Percentiles rank a stretch among this genome's conserved stretches.
These are phyloP conservation scores for Dicentrarchus labrax DNA, from an alignment of 2,113 vertebrate genomes.

Conservation along the genomic window DNA sequence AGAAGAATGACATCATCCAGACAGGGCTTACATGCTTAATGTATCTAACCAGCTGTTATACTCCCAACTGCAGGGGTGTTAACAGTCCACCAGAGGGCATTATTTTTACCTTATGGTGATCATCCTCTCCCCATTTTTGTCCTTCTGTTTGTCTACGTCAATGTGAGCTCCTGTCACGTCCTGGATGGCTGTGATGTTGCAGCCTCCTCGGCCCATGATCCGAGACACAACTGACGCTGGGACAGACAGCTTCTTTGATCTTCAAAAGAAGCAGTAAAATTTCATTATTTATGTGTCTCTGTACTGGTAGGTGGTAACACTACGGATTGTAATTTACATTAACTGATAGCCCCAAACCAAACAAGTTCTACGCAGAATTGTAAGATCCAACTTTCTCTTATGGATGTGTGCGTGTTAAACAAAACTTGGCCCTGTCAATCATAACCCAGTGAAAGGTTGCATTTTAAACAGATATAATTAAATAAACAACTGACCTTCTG, in stretches of 20 bases:
- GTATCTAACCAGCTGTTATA: neutral
- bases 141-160: constrained; percentile 99
- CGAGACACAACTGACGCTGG: constrained; percentile 98
- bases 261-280: constrained; percentile 61
- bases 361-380: neutral
- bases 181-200: constrained; percentile 99
- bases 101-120: constrained; percentile 95
- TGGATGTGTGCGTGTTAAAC: neutral
- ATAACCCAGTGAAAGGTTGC: neutral
- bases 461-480: neutral
- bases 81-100: constrained; percentile 40
- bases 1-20: constrained; percentile 26
- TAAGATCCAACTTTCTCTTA: neutral
- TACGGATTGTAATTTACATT: neutral
- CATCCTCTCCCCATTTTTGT: constrained; percentile 99
- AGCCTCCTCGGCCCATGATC: constrained; percentile 99
- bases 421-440: neutral
- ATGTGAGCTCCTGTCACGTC: constrained; percentile 99
- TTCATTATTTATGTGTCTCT: neutral
- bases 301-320: neutral
- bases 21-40: neutral
- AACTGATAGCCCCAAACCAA: neutral
- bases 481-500: constrained; percentile 86
- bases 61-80: neutral
- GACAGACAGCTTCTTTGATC: constrained; percentile 99